phyloP scores from a whole-genome alignment of 2,888 invertebrate species.

The Creontiades dilutus region DNA sequence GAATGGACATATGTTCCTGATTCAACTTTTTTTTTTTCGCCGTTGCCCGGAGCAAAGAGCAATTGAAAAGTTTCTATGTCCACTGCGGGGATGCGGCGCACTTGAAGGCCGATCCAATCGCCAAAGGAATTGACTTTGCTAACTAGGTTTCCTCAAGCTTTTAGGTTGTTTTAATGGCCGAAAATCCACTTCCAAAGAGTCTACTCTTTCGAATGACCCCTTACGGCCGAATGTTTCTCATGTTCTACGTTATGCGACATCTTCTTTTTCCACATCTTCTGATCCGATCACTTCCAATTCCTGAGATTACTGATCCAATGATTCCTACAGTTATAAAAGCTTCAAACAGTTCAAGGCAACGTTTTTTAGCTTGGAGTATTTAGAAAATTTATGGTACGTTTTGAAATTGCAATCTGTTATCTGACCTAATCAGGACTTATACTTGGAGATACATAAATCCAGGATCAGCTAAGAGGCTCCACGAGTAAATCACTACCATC shows the following conservation, averaged over 20 bases:
- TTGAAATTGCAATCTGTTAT: too few relatives aligned
- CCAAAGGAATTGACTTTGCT: not conserved
- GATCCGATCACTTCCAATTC: too few relatives aligned
- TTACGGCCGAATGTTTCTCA: not conserved
- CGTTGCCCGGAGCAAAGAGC: not conserved
- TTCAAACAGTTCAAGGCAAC: too few relatives aligned
- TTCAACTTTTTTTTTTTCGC: not conserved
- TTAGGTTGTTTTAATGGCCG: constrained; percentile 32
- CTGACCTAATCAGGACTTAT: too few relatives aligned
- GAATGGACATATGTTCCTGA: constrained; percentile 20
- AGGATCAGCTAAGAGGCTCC: too few relatives aligned
- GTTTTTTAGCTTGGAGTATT: too few relatives aligned
- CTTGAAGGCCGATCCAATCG: not conserved
- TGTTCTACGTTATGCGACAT: not conserved
- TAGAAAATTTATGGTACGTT: too few relatives aligned
- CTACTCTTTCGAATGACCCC: not conserved
- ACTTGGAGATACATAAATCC: too few relatives aligned
- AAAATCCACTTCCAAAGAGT: constrained; percentile 3
- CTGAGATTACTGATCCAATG: too few relatives aligned
- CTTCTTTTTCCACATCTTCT: too few relatives aligned
- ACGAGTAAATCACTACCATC: too few relatives aligned
- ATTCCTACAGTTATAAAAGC: too few relatives aligned
- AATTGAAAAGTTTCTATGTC: constrained; percentile 13
- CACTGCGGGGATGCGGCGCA: not conserved
- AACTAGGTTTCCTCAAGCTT: constrained; percentile 19